These are phyloP conservation scores for Oscheius myriophilus DNA, from an alignment of 2,888 invertebrate species.

Conservation along the genomic window DNA sequence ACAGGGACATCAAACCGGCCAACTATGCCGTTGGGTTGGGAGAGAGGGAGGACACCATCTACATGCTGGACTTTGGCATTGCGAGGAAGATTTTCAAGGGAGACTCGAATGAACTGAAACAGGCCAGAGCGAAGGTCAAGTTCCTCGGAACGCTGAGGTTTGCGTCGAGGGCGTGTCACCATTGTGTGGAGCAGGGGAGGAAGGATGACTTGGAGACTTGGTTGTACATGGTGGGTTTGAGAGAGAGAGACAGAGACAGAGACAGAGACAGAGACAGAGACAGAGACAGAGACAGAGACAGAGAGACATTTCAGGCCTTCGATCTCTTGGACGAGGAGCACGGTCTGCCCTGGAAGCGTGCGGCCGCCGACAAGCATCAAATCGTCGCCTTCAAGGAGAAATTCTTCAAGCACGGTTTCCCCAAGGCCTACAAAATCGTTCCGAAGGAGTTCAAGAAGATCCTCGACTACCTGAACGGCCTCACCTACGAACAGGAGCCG, in stretches of 20 bases:
- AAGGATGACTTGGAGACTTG: slow-evolving; percentile 52
- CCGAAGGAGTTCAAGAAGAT: slow-evolving; percentile 20
- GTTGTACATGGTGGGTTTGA: slow-evolving; percentile 37
- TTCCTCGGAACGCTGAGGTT: slow-evolving; percentile 52
- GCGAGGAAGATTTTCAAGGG: slow-evolving; percentile 29
- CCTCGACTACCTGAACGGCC: slow-evolving; percentile 11
- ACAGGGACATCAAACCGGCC: slow-evolving; percentile 47
- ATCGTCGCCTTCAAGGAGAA: slow-evolving; percentile 9
- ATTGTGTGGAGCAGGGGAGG: slow-evolving; percentile 44
- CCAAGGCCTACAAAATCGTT: slow-evolving; percentile 13
- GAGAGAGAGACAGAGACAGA: too few relatives aligned
- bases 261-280: too few relatives aligned
- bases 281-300: too few relatives aligned
- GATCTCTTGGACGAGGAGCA: slow-evolving; percentile 40
- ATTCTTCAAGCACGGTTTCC: slow-evolving; percentile 21
- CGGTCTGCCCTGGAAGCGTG: slow-evolving; percentile 44
- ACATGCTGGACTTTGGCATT: slow-evolving; percentile 29
- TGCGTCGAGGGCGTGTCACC: slow-evolving; percentile 44
- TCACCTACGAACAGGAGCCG: slow-evolving; percentile 16
- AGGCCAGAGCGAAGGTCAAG: slow-evolving; percentile 41
- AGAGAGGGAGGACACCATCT: slow-evolving; percentile 21
- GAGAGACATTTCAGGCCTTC: slow-evolving; percentile 24
- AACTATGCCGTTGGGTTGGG: slow-evolving; percentile 43
- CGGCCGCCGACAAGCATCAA: slow-evolving; percentile 12
- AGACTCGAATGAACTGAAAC: slow-evolving; percentile 7